Evolutionary conservation across 2,888 invertebrate genomes (phyloP).

Genomic region (Ommatoiulus sabulosus): DNA sequence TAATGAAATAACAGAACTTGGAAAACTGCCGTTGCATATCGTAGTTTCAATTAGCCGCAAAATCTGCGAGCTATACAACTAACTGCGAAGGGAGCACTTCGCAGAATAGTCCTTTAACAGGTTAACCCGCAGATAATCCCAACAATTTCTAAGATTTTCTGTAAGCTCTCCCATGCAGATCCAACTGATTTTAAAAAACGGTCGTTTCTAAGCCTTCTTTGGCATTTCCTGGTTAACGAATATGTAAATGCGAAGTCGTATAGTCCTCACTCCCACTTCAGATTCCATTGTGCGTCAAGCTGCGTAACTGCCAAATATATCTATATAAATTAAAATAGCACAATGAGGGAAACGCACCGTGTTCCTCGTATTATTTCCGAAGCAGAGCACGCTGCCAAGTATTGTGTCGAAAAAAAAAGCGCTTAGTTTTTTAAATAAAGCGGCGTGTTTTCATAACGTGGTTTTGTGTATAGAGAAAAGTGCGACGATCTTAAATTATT

Average conservation of each 20-base stretch:
- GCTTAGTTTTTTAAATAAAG: not conserved
- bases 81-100: no score
- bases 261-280: not conserved
- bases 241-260: not conserved
- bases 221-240: not conserved
- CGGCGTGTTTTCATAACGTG: slow-evolving; percentile 20
- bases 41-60: no score
- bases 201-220: not conserved
- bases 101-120: not conserved
- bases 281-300: not conserved
- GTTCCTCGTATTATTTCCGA: not conserved
- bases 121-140: not conserved
- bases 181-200: not conserved
- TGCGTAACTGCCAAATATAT: slow-evolving; percentile 1
- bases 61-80: no score
- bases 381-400: not conserved
- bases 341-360: not conserved
- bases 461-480: not conserved
- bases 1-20: no score
- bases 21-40: no score
- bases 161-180: not conserved
- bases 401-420: not conserved
- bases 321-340: not conserved
- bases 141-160: not conserved
- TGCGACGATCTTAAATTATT: slow-evolving; percentile 43